Evolutionary conservation across 1,140 invertebrate species (phyloP).

Genomic region (Dinoponera quadriceps): DNA sequence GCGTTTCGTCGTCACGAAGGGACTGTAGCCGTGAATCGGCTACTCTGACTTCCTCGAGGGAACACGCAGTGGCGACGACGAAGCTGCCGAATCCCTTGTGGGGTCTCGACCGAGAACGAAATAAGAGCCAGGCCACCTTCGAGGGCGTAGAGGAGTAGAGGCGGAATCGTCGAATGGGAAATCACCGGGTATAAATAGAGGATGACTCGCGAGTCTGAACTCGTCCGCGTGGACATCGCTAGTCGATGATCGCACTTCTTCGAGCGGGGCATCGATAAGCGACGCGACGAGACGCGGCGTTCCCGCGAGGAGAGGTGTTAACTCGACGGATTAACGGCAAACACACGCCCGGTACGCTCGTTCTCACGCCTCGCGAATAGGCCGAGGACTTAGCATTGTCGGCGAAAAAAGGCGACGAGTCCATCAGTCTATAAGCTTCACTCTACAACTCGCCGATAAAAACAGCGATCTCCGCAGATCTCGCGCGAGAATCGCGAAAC

Average conservation of each 20-base stretch:
- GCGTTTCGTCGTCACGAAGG: no score
- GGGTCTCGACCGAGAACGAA: conserved; percentile 12
- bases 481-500: background rate
- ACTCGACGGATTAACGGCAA: conserved; percentile 7
- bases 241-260: conserved; percentile 64
- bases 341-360: background rate
- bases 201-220: conserved; percentile 76
- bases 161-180: conserved; percentile 71
- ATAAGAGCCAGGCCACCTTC: conserved; percentile 37
- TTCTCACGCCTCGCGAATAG: conserved; percentile 60
- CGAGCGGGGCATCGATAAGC: conserved; percentile 44
- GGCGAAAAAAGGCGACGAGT: background rate
- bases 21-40: no score
- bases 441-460: conserved; percentile 22
- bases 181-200: conserved; percentile 79
- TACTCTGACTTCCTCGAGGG: background rate
- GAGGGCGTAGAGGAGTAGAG: conserved; percentile 18
- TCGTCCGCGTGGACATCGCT: conserved; percentile 60
- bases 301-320: conserved; percentile 17
- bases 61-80: background rate
- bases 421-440: background rate
- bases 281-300: background rate
- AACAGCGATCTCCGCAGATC: background rate
- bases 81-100: conserved; percentile 60
- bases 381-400: conserved; percentile 28